A percentile compares a stretch with the other conserved stretches of the same genome.
Conservation (phyloP, 2,888 invertebrate species). For the Hartigia nigra region DNA sequence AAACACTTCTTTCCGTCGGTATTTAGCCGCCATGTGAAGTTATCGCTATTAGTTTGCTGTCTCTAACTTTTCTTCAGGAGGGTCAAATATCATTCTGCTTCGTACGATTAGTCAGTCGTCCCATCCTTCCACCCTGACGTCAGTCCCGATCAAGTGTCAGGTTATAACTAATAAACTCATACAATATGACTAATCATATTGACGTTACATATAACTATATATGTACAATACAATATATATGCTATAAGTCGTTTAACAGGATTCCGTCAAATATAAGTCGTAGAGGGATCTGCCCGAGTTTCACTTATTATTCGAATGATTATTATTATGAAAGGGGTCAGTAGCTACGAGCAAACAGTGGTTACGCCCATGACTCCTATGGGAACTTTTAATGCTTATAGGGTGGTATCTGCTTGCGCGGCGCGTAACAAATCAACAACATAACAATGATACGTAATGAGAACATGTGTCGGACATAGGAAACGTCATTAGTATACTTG, state of each 20-base stretch:
- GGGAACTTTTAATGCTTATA: slow-evolving; percentile 31
- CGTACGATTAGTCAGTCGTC: neutral
- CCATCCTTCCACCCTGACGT: neutral
- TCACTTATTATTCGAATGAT: slow-evolving; percentile 2
- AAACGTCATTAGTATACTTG: slow-evolving; percentile 50
- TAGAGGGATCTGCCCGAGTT: slow-evolving; percentile 24
- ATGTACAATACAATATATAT: neutral
- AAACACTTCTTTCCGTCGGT: neutral
- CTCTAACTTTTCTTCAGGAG: neutral
- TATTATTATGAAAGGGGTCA: slow-evolving; percentile 38
- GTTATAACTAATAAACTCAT: neutral
- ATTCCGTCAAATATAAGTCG: slow-evolving; percentile 20
- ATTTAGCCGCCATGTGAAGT: neutral
- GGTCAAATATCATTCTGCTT: neutral
- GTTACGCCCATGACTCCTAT: slow-evolving; percentile 7
- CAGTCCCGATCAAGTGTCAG: neutral
- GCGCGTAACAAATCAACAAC: slow-evolving; percentile 30
- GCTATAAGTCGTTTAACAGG: slow-evolving; percentile 15
- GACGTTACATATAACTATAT: neutral
- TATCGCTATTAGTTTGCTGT: neutral
- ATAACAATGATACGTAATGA: slow-evolving; percentile 61
- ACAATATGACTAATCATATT: neutral
- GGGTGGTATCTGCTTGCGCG: slow-evolving; percentile 29
- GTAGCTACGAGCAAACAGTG: slow-evolving; percentile 34
- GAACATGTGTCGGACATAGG: slow-evolving; percentile 56